Base-by-base conservation (phyloP, 2,113 vertebrate genomes). In the Scophthalmus maximus region DNA sequence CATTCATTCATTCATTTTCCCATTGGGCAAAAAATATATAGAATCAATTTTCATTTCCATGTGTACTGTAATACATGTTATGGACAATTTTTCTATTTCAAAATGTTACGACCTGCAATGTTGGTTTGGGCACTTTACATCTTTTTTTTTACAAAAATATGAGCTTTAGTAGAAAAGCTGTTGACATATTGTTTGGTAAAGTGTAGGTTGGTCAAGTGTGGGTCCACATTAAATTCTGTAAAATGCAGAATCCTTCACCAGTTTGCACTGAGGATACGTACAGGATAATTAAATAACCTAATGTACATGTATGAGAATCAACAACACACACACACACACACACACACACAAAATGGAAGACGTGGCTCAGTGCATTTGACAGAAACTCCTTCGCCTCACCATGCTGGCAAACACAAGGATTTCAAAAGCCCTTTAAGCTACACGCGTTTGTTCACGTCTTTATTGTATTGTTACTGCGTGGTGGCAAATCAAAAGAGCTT, bases 121-220 rank as follows among this genome's bases (percentile, higher is more conserved):
- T 73, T 51, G 32, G 66, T 78, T 40, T 58, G 64, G 36, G 77
- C 73, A 51, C 68, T 82, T 40, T n/a, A n/a, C n/a, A 40, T 66
- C 36, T 78, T 44, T 57, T 70, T 76, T 34, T 11, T 76, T 91
- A 93, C 27, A 92, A 93, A 92, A 92, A 94, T 92, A 94, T 63
- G 79, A 73, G 86, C 87, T 86, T 84, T 87, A 83, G 79, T 91
- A 91, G 63, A 93, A 93, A 93, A 91, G 78, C 86, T 83, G 79
- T 67, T 4, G 57, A 42, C 44, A 2, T 80, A 25, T 78, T 50
- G 68, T 79, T 81, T 82, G 69, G 56, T 46, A 8, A 8, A 12
- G 42, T 46, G 38, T 5, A 46, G 42, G 18, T 71, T 22, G 53
- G 36, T 70, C 47, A 49, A 40, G 56, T 60, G 15, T 22, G 47